phyloP scores from a whole-genome alignment of 2,113 vertebrate genomes.

The Microcebus murinus region DNA sequence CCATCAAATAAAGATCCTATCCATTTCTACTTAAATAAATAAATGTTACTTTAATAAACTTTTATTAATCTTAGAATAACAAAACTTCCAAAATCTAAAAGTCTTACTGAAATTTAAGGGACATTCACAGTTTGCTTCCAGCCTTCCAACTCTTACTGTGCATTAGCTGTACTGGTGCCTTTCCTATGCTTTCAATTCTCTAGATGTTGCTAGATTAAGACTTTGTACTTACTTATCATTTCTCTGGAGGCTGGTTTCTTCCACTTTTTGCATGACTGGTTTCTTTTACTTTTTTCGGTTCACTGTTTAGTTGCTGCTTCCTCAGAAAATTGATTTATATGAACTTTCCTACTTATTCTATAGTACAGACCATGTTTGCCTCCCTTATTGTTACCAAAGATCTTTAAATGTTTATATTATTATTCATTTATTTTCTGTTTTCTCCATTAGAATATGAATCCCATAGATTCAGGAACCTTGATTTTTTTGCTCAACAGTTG shows the following conservation, averaged over 20 bases:
- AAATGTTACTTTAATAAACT: background rate
- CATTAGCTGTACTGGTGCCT: background rate
- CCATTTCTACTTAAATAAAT: background rate
- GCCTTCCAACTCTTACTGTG: background rate
- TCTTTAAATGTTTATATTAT: background rate
- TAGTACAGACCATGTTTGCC: background rate
- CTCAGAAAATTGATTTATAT: background rate
- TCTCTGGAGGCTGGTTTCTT: background rate
- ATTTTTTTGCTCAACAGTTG: background rate
- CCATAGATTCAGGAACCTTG: background rate
- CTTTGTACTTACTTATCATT: background rate
- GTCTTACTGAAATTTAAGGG: background rate
- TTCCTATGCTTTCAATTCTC: background rate
- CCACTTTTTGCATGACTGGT: too few species aligned
- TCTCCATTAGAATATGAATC: background rate
- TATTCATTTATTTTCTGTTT: background rate
- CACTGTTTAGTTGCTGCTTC: background rate
- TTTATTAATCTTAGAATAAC: background rate
- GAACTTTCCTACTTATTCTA: background rate
- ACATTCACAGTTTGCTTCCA: rapidly evolving
- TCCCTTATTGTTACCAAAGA: background rate
- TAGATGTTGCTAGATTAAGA: background rate
- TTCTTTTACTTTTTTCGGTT: background rate
- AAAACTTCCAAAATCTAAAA: background rate
- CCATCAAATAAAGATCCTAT: background rate